phyloP scores from a whole-genome alignment of 2,797 vertebrate species.

The Helarctos malayanus region DNA sequence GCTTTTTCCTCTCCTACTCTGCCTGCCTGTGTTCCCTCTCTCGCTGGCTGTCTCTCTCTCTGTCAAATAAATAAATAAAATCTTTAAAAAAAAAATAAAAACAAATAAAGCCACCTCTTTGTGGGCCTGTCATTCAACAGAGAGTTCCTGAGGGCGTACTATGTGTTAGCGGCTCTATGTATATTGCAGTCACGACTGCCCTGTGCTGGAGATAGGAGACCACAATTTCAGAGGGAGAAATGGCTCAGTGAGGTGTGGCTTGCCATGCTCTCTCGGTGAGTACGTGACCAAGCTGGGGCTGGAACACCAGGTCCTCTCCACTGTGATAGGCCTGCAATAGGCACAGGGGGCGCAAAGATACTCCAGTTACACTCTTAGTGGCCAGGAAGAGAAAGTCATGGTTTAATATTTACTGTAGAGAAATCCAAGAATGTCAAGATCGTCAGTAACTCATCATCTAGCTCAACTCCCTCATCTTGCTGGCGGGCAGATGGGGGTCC shows the following conservation, averaged over 20 bases:
- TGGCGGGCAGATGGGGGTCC: not conserved
- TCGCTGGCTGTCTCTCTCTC: too few relatives aligned
- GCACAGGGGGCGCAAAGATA: not conserved
- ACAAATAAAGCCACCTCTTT: too few relatives aligned
- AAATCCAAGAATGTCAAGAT: not conserved
- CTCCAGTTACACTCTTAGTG: not conserved
- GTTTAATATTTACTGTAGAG: not conserved
- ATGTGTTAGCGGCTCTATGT: not conserved
- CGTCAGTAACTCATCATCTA: not conserved
- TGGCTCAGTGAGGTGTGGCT: not conserved
- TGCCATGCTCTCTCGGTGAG: not conserved
- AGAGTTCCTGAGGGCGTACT: not conserved
- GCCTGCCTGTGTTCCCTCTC: too few relatives aligned
- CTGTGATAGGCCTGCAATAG: not conserved
- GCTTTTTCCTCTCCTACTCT: too few relatives aligned
- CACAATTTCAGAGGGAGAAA: not conserved
- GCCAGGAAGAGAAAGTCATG: not conserved
- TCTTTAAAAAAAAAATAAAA: too few relatives aligned
- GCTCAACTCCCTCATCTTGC: not conserved
- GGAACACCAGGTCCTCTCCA: not conserved
- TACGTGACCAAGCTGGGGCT: not conserved
- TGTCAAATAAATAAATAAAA: too few relatives aligned
- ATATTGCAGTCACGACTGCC: too few relatives aligned
- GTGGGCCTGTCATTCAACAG: not conserved
- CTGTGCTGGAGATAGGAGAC: rapidly evolving